Base-by-base conservation (phyloP, 1,140 invertebrate genomes). In the Trypoxylus dichotomus region DNA sequence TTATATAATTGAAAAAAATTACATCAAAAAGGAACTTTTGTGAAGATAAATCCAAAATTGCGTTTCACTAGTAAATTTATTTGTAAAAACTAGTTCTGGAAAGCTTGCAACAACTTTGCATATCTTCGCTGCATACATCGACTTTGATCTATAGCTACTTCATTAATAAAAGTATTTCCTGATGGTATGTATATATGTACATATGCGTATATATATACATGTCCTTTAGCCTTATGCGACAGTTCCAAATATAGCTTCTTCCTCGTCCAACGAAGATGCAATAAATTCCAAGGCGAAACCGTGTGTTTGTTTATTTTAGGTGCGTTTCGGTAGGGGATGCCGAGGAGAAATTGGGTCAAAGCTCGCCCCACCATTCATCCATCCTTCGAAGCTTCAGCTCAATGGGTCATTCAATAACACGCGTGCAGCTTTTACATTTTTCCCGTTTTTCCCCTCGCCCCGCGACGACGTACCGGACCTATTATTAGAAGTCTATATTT, bases 321-420 rank as follows among this genome's bases (percentile, higher is more conserved):
- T 77, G 79, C 74, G 79, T 75, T 78, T 63, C 58, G 73, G 74
- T 54, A 25, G 75, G 24, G 60, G 60, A 10, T 68, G 60, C 27
- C 8, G 8, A 19, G 11, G 21, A 68, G 54, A 79, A 82, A 79
- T 72, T 79, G 75, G 81, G 81, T 82, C 81, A 80, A 76, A 78
- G 74, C 79, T 76, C 63, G 43, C 76, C 43, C 79, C 77, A 43
- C 47, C 80, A 25, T 72, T 72, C 42, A 43, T 74, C 77, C 24
- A 68, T 68, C 60, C 60, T 68, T 68, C 60, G 60, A 25, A 73
- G 73, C 76, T 79, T 76, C 76, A 79, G 37, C 78, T 82, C 79
- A 82, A 82, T 82, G 81, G 79, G 79, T 82, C 81, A 82, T 82
- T 82, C 81, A 82, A 79, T 82, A 82, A 73, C 37, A 42, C 76